These are phyloP conservation scores for Cryptomyrus ogoouensis DNA, from an alignment of 2,113 vertebrate genomes.

Conservation along the genomic window DNA sequence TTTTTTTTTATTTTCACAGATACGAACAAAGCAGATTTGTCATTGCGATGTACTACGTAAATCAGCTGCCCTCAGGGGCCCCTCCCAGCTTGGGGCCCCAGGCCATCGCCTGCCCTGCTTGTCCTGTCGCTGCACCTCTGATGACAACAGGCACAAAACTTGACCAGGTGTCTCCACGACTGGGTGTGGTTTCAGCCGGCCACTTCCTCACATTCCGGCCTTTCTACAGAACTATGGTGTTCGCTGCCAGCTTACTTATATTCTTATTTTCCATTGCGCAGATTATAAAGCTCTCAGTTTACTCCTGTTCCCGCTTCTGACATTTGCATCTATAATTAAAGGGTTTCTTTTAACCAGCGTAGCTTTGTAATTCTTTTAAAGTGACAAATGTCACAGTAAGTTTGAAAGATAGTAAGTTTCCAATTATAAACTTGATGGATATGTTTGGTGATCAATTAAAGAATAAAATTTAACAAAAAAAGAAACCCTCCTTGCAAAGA, in stretches of 20 bases:
- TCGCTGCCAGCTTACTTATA: neutral
- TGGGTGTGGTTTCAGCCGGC: neutral
- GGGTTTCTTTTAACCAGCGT: neutral
- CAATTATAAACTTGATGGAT: neutral
- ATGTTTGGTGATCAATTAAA: neutral
- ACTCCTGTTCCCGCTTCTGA: neutral
- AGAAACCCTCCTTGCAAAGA: neutral
- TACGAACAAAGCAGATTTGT: too few species aligned
- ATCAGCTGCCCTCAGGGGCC: neutral
- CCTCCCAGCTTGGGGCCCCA: neutral
- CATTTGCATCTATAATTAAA: neutral
- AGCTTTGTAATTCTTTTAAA: neutral
- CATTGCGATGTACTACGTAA: neutral
- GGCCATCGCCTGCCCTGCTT: neutral
- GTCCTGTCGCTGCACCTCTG: neutral
- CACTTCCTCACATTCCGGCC: neutral
- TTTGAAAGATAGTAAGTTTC: neutral
- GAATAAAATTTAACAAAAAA: neutral
- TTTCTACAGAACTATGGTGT: neutral
- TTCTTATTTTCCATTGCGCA: neutral
- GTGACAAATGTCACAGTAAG: neutral
- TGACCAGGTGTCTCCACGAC: neutral
- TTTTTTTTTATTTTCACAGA: too few species aligned
- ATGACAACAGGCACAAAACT: neutral
- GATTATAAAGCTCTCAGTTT: neutral